A percentile compares a stretch with the other conserved stretches of the same genome.
These are phyloP conservation scores for Anas platyrhynchos DNA, from an alignment of 2,113 vertebrate species.

Conservation along the genomic window DNA sequence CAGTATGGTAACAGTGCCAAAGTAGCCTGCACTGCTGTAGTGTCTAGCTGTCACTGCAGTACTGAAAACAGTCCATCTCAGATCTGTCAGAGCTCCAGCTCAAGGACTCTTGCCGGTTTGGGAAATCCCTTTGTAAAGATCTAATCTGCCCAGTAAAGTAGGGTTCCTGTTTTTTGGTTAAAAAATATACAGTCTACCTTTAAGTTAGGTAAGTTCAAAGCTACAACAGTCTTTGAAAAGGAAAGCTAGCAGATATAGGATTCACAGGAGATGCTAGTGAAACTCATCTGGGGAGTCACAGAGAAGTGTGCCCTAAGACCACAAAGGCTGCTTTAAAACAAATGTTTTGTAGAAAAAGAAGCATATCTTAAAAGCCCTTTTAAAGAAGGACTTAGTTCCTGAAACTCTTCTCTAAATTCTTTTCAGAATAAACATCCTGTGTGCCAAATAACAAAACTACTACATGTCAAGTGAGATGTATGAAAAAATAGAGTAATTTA, in stretches of 20 bases:
- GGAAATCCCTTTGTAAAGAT: not conserved
- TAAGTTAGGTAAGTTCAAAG: not conserved
- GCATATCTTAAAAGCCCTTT: not conserved
- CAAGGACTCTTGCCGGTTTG: not conserved
- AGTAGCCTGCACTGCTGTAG: not conserved
- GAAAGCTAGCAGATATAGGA: not conserved
- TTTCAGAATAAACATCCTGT: conserved; percentile 21
- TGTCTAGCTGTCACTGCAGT: not conserved
- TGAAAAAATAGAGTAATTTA: not conserved
- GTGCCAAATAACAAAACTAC: not conserved
- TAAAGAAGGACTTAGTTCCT: not conserved
- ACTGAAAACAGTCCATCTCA: not conserved
- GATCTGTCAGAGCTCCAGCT: not conserved
- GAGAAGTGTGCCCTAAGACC: not conserved
- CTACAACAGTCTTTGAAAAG: not conserved
- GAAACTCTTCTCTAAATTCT: not conserved
- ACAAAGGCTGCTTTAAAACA: not conserved
- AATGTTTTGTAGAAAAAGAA: not conserved
- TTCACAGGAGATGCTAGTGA: not conserved
- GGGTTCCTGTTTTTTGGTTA: not conserved
- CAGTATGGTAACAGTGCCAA: not conserved
- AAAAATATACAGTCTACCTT: not conserved
- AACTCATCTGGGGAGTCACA: not conserved
- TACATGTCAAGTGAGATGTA: not conserved
- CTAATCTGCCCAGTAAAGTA: not conserved